A percentile compares a stretch with the other conserved stretches of the same genome.
Conservation (phyloP, 2,113 vertebrate species). For the Microtus pennsylvanicus region DNA sequence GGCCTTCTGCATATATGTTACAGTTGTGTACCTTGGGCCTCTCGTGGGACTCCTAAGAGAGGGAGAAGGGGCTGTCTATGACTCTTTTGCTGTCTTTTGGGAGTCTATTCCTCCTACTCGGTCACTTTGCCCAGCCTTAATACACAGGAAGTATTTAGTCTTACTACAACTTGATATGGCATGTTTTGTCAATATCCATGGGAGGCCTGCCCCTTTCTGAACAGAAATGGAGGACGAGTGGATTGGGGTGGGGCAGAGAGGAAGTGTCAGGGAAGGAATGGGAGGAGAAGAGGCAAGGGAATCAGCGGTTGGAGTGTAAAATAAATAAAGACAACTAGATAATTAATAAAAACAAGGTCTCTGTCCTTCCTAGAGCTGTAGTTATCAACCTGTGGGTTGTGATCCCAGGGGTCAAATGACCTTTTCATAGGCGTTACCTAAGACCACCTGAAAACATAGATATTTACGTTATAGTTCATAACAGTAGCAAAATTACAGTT, state of each 20-base stretch:
- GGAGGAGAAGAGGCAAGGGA: neutral
- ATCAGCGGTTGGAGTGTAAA: neutral
- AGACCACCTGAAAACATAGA: too few species aligned
- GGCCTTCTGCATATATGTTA: neutral
- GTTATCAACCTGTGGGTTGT: neutral
- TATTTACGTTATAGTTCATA: too few species aligned
- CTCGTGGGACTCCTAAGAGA: neutral
- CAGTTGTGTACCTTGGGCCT: neutral
- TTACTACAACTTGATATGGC: neutral
- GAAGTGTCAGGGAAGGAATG: neutral
- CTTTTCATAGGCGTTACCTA: neutral
- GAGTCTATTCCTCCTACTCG: neutral
- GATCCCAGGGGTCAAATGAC: neutral
- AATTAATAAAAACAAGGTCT: neutral
- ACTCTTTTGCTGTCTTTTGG: neutral
- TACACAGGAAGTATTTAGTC: neutral
- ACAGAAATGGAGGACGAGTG: neutral
- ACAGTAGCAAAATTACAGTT: neutral
- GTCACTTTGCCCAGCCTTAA: neutral
- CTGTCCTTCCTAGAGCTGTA: neutral
- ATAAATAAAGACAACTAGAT: neutral
- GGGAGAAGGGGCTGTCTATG: neutral
- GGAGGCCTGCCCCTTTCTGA: neutral
- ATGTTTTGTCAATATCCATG: neutral
- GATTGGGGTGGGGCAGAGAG: neutral